phyloP scores from a whole-genome alignment of 2,888 invertebrate species.

The Acheta domesticus region DNA sequence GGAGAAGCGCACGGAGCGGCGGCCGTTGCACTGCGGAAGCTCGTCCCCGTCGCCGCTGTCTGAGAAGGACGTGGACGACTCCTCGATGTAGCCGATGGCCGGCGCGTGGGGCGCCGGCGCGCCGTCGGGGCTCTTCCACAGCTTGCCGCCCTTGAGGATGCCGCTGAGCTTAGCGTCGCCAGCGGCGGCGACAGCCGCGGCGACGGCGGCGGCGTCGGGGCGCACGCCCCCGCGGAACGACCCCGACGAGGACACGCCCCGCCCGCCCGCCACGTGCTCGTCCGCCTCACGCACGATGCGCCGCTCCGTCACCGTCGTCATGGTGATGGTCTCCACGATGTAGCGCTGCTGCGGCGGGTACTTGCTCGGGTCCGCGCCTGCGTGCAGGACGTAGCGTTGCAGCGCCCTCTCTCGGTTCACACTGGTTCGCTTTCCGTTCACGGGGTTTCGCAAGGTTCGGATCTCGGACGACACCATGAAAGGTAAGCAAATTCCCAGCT shows the following conservation, averaged over 20 bases:
- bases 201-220: constrained; percentile 45
- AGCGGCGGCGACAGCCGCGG: constrained; percentile 56
- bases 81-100: constrained; percentile 50
- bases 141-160: constrained; percentile 71
- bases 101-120: constrained; percentile 49
- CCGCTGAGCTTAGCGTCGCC: constrained; percentile 61
- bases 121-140: constrained; percentile 63
- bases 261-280: constrained; percentile 34
- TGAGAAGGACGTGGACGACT: constrained; percentile 64
- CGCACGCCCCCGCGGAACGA: constrained; percentile 43
- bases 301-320: constrained; percentile 65
- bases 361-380: background rate
- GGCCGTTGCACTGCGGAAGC: constrained; percentile 45
- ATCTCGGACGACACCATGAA: too few relatives aligned
- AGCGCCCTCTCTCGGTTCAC: background rate
- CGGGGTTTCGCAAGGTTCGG: too few relatives aligned
- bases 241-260: constrained; percentile 12
- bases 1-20: constrained; percentile 37
- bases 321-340: constrained; percentile 64
- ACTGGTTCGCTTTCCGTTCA: too few relatives aligned
- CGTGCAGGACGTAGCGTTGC: constrained; percentile 35
- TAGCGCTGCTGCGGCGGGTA: constrained; percentile 50
- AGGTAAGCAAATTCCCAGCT: too few relatives aligned
- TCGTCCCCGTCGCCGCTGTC: constrained; percentile 37
- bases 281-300: constrained; percentile 55